Percentiles rank a stretch among this genome's conserved stretches.
Evolutionary conservation across 2,113 vertebrate genomes (phyloP).

Genomic region (Peromyscus polionotus): DNA sequence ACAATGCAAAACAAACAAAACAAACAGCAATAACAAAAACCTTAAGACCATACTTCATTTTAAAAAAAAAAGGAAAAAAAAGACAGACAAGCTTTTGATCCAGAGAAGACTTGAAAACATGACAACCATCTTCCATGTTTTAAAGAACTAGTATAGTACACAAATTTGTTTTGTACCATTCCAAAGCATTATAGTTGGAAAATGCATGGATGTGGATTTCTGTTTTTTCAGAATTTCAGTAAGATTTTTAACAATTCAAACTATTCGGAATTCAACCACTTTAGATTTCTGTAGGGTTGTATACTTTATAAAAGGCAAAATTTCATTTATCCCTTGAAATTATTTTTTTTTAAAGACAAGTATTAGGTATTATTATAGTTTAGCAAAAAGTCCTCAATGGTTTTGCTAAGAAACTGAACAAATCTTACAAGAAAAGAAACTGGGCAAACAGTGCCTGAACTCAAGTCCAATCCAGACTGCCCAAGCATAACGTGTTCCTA

Average conservation of each 20-base stretch:
- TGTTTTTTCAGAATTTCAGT: too few species aligned
- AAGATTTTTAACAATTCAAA: constrained; percentile 48
- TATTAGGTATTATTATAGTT: neutral
- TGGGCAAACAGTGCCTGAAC: neutral
- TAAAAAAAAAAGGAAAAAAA: neutral
- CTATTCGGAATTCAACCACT: neutral
- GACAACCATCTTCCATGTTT: neutral
- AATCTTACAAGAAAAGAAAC: neutral
- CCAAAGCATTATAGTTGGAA: constrained; percentile 45
- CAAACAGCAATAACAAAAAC: neutral
- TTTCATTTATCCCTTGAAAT: constrained; percentile 68
- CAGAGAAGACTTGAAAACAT: neutral
- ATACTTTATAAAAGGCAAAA: constrained; percentile 25
- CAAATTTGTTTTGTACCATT: constrained; percentile 36
- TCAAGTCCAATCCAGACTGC: neutral
- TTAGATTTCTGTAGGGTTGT: constrained; percentile 11
- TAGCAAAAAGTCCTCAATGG: constrained; percentile 46
- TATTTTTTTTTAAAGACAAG: neutral
- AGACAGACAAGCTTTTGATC: neutral
- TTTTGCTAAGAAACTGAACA: neutral
- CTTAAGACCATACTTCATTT: neutral
- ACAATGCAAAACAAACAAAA: neutral
- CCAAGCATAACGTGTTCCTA: neutral
- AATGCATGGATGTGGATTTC: neutral
- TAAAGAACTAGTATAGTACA: constrained; percentile 2